Percentiles rank a stretch among this genome's conserved stretches.
These are phyloP conservation scores for Coenobita brevimanus DNA, from an alignment of 1,140 invertebrate species.

Conservation along the genomic window DNA sequence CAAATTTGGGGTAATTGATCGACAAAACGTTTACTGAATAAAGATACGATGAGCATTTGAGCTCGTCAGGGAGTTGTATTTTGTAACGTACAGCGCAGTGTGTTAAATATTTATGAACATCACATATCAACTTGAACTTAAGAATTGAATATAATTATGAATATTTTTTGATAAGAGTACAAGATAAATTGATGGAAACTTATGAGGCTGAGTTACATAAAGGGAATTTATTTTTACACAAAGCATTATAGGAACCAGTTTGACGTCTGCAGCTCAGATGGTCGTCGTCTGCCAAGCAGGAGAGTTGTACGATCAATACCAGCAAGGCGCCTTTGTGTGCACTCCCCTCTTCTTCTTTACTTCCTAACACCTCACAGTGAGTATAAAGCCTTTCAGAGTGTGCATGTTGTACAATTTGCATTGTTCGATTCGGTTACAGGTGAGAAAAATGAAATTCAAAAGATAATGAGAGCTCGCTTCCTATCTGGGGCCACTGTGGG, in stretches of 20 bases:
- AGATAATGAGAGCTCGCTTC: neutral
- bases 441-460: neutral
- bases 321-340: conserved; percentile 44
- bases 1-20: no score
- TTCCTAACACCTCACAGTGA: conserved; percentile 56
- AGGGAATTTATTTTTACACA: no score
- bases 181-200: no score
- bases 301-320: conserved; percentile 45
- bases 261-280: conserved; percentile 32
- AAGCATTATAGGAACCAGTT: neutral
- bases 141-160: neutral
- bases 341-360: conserved; percentile 38
- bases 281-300: conserved; percentile 46
- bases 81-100: neutral
- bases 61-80: conserved; percentile 26
- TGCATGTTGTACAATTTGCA: neutral
- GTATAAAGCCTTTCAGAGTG: neutral
- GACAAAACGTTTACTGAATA: no score
- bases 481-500: neutral
- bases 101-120: neutral
- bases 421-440: neutral
- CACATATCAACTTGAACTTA: neutral
- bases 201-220: no score
- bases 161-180: neutral
- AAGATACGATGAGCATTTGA: neutral